Evolutionary conservation across 2,113 vertebrate species (phyloP).

Genomic region (Heterotilapia buettikoferi): DNA sequence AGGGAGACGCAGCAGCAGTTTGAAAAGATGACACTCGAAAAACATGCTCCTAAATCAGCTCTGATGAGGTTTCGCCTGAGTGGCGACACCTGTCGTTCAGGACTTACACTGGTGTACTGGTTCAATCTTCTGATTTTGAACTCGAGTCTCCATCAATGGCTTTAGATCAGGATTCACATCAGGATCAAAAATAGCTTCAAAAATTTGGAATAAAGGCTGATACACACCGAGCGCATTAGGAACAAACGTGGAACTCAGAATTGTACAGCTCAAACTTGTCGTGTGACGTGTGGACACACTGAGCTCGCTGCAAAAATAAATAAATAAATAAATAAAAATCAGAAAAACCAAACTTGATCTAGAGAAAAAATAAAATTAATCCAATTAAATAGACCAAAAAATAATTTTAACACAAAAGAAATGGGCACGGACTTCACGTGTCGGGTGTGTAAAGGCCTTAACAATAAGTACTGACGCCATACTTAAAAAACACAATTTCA

Average conservation of each 20-base stretch:
- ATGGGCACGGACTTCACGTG: fast-evolving
- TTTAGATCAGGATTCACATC: background rate
- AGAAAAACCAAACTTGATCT: fast-evolving
- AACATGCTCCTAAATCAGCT: background rate
- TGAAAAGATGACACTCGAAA: background rate
- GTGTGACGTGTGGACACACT: background rate
- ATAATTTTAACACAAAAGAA: background rate
- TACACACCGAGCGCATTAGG: fast-evolving
- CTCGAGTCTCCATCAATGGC: background rate
- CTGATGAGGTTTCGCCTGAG: background rate
- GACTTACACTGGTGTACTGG: fast-evolving
- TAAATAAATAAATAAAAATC: background rate
- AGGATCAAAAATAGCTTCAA: background rate
- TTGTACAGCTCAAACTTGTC: background rate
- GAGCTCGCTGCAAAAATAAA: background rate
- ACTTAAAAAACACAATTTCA: background rate
- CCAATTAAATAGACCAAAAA: background rate
- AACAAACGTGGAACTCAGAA: background rate
- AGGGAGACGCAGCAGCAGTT: background rate
- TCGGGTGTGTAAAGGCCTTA: background rate
- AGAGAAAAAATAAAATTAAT: background rate
- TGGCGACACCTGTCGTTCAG: background rate
- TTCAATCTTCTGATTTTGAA: background rate
- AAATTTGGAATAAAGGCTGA: background rate
- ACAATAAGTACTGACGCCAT: fast-evolving